Conservation (phyloP, 2,888 invertebrate species). For the Xestia c-nigrum region DNA sequence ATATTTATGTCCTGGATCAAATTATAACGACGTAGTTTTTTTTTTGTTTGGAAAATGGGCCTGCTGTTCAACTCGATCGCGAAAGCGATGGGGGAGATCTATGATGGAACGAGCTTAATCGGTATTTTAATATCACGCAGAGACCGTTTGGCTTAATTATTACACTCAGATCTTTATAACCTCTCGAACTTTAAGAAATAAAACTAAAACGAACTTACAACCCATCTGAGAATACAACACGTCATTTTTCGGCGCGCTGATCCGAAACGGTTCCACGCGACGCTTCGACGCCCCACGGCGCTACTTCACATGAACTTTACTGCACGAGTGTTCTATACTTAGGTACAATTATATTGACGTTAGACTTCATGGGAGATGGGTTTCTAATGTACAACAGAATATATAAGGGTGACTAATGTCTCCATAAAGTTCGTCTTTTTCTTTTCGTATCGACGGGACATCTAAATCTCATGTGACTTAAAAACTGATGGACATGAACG, state of each 20-base stretch:
- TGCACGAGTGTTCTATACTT: constrained; percentile 45
- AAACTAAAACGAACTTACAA: constrained; percentile 21
- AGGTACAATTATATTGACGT: constrained; percentile 56
- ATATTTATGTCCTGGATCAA: too few relatives aligned
- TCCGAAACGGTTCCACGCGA: constrained; percentile 75
- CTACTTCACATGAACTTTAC: constrained; percentile 74
- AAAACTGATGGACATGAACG: too few relatives aligned
- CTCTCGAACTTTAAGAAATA: constrained; percentile 25
- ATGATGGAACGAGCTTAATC: too few relatives aligned
- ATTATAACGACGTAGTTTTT: too few relatives aligned
- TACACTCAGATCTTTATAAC: not conserved
- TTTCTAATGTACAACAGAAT: constrained; percentile 17
- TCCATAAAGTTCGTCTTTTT: not conserved
- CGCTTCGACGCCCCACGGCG: constrained; percentile 75
- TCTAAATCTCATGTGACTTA: too few relatives aligned
- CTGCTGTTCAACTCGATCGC: too few relatives aligned
- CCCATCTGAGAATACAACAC: constrained; percentile 57
- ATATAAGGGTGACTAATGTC: constrained; percentile 32
- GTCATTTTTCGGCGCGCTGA: constrained; percentile 73
- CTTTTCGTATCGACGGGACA: not conserved
- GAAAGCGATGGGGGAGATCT: too few relatives aligned
- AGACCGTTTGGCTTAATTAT: not conserved
- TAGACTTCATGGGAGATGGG: constrained; percentile 49
- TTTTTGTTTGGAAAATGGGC: too few relatives aligned
- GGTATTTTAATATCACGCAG: not conserved